Conservation (phyloP, 2,797 vertebrate genomes). For the Lutjanus campechanus region DNA sequence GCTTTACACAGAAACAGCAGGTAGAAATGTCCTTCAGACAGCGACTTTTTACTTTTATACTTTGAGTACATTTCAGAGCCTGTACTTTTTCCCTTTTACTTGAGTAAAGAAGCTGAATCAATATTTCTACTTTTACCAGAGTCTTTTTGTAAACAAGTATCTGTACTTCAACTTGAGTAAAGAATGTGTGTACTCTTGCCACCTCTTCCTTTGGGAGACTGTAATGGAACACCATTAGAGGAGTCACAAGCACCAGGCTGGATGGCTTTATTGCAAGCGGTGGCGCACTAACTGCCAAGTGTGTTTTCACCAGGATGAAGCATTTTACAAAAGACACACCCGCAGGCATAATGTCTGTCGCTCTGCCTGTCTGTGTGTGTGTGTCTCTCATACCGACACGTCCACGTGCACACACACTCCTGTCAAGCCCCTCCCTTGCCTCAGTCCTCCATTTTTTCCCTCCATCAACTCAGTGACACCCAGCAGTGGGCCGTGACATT, state of each 20-base stretch:
- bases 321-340: constrained; percentile 76
- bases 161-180: too few species aligned
- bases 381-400: constrained; percentile 49
- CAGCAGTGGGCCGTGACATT: constrained; percentile 87
- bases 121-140: too few species aligned
- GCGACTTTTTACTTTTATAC: too few species aligned
- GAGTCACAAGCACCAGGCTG: constrained; percentile 71
- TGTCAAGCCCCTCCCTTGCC: constrained; percentile 73
- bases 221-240: constrained; percentile 77
- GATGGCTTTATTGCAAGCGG: constrained; percentile 61
- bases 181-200: too few species aligned
- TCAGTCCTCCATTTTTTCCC: constrained; percentile 80
- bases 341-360: constrained; percentile 68
- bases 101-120: too few species aligned
- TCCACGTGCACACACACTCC: constrained; percentile 53
- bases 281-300: constrained; percentile 71
- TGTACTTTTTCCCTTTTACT: too few species aligned
- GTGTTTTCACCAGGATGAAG: constrained; percentile 74
- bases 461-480: constrained; percentile 86
- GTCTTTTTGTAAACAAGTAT: too few species aligned
- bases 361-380: constrained; percentile 42
- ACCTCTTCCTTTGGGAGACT: constrained; percentile 45
- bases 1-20: too few species aligned
- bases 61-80: too few species aligned
- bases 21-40: too few species aligned